Evolutionary conservation across 2,797 vertebrate species (phyloP).

Genomic region (Scomberomorus guttatus): DNA sequence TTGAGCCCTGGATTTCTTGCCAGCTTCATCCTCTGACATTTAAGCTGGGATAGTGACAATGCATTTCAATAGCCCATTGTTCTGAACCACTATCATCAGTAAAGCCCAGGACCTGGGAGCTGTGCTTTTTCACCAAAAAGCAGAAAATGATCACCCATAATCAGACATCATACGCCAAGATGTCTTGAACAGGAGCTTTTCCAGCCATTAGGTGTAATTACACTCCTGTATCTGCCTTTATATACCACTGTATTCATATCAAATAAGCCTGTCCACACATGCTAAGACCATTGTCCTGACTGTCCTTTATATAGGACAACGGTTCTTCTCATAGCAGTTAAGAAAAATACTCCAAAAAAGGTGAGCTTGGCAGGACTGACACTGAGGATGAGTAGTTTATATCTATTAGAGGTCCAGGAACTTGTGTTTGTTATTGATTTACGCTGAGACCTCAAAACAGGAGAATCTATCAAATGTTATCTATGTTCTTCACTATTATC

Average conservation of each 20-base stretch:
- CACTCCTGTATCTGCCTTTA: conserved; percentile 77
- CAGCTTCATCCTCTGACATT: conserved; percentile 73
- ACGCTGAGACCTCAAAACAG: conserved; percentile 60
- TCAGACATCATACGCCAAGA: conserved; percentile 81
- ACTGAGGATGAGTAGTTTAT: conserved; percentile 65
- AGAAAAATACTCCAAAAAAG: conserved; percentile 71
- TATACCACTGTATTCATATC: conserved; percentile 79
- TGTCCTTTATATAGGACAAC: conserved; percentile 69
- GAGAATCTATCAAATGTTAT: conserved; percentile 66
- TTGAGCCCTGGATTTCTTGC: conserved; percentile 64
- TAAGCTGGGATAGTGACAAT: conserved; percentile 77
- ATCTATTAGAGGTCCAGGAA: conserved; percentile 64
- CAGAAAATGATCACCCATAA: conserved; percentile 86
- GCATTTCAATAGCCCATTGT: conserved; percentile 86
- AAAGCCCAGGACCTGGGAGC: conserved; percentile 75
- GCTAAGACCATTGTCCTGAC: conserved; percentile 54
- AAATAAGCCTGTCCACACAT: conserved; percentile 71
- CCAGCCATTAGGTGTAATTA: conserved; percentile 86
- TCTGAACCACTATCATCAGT: conserved; percentile 83
- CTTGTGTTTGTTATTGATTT: conserved; percentile 78
- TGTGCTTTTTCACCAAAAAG: conserved; percentile 78
- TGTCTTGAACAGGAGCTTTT: conserved; percentile 85
- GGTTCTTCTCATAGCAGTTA: conserved; percentile 69
- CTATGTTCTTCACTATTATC: conserved; percentile 23
- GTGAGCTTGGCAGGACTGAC: conserved; percentile 50